Conservation (phyloP, 92 coral and sea anemone species). For the Epizoanthus ramosus region DNA sequence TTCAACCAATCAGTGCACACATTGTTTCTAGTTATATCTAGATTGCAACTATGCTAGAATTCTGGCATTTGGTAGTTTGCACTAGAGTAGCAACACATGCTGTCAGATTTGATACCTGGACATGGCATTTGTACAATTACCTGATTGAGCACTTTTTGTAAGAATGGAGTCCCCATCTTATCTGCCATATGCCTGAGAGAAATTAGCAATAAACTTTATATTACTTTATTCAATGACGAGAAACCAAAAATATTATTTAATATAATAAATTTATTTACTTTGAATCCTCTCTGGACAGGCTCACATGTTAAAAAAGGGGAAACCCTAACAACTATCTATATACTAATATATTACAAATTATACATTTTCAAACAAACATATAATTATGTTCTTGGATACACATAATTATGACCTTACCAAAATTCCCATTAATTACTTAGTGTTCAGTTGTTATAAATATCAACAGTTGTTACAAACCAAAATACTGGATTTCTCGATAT, state of each 20-base stretch:
- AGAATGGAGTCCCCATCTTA: slow-evolving; percentile 88
- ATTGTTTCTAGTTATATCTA: no score
- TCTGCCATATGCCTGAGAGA: slow-evolving; percentile 89
- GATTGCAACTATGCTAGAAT: no score
- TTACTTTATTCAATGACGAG: neutral
- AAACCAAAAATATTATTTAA: neutral
- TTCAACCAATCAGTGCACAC: no score
- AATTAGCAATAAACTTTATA: neutral
- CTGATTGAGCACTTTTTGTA: slow-evolving; percentile 94
- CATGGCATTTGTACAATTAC: slow-evolving; percentile 45
- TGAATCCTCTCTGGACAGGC: neutral
- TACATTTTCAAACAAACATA: no score
- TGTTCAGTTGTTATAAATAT: no score
- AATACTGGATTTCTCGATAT: no score
- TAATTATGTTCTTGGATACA: no score
- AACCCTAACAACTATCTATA: neutral
- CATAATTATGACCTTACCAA: no score
- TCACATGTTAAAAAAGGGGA: neutral
- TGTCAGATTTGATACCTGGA: neutral
- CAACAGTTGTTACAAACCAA: no score
- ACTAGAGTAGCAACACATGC: neutral
- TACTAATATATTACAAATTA: no score
- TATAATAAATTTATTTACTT: neutral
- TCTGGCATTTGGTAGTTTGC: no score
- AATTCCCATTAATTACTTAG: no score